Base-by-base conservation (phyloP, 2,113 vertebrate genomes). In the Petrocephalus zakoni region DNA sequence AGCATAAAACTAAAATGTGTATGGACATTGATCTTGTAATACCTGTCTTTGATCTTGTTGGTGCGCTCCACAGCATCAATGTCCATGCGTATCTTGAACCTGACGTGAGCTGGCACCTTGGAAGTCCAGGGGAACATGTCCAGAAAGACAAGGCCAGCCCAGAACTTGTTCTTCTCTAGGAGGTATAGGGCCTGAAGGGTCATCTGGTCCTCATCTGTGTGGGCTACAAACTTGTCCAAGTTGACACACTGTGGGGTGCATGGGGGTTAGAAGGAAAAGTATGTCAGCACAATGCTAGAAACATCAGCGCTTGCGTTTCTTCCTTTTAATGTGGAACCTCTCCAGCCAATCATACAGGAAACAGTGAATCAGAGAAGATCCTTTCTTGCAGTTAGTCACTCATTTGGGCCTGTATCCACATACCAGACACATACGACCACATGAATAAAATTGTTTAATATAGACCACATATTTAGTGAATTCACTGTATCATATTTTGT, bases 41-140 rank as follows among this genome's bases (percentile, higher is more conserved):
- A 96, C 98, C 98, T 97, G 95, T 99, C 98, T 94, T 97, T 98
- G 93, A 99, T 97, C 94, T 99, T 99, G 90, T 99, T 99, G 91
- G 98, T 99, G 87, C 98, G 97, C 93, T 99, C 97, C 91, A 99
- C 97, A 8, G 96, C 95, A 1, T 99, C 98, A 37, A 99, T 99
- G 92, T 99, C 98, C 98, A 99, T 99, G 87, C 97, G 97, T 91
- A 99, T 99, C 95, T 99, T 99, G 92, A 98, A 99, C 88, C 94
- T 97, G 92, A 99, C 94, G 0, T 98, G 97, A 0, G 92, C 89
- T 1, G 97, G 97, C 0, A 98, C 91, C 17, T 90, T 92, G 8
- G 87, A 95, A 88, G 95, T 94, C 96, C 95, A 96, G 42, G 97
- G 95, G 22, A 95, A 93, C 92, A 99, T 92, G 90, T 97, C 96